phyloP scores from a whole-genome alignment of 2,113 vertebrate species.

The Ciconia boyciana region DNA sequence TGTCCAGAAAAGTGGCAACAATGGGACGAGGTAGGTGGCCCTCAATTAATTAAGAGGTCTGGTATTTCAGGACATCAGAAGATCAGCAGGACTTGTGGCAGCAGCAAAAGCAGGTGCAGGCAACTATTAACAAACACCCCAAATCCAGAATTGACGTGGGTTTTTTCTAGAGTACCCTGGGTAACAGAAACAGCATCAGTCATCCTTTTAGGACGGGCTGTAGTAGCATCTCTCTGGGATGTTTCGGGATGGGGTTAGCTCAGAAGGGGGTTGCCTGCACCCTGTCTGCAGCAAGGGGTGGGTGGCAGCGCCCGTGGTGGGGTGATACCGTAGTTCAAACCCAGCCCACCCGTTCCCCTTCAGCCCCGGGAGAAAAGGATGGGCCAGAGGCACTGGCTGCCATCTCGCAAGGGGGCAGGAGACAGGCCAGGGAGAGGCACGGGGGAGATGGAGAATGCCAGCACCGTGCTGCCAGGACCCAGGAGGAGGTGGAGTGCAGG shows the following conservation, averaged over 20 bases:
- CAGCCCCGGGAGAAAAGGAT: accelerated
- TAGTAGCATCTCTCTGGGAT: accelerated
- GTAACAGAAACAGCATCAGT: no score
- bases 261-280: no score
- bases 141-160: neutral
- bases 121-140: neutral
- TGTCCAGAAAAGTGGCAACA: neutral
- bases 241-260: neutral
- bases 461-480: accelerated
- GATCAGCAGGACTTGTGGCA: neutral
- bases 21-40: neutral
- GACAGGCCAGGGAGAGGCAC: no score
- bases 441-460: accelerated
- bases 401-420: neutral
- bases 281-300: neutral
- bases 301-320: neutral
- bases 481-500: accelerated
- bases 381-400: accelerated
- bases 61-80: neutral
- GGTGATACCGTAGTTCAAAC: accelerated
- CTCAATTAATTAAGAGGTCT: neutral
- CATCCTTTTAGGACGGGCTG: accelerated
- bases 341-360: accelerated
- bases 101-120: neutral
- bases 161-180: neutral